phyloP scores from a whole-genome alignment of 2,113 vertebrate species.

The Ptyas mucosa region DNA sequence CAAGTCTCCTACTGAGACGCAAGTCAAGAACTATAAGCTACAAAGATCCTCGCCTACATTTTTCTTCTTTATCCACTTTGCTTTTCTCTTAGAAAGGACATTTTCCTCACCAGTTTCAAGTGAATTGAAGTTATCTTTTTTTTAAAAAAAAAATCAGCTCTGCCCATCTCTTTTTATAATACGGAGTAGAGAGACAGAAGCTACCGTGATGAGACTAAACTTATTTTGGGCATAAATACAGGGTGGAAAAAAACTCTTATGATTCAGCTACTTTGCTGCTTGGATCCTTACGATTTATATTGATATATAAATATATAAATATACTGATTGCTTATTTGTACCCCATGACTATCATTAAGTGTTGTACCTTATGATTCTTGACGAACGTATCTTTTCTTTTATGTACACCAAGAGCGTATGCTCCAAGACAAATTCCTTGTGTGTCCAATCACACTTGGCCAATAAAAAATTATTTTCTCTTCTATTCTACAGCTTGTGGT shows the following conservation, averaged over 20 bases:
- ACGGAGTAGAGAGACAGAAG: rapidly evolving
- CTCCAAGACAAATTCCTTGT: too few relatives aligned
- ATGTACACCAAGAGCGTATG: too few relatives aligned
- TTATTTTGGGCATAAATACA: not conserved
- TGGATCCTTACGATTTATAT: too few relatives aligned
- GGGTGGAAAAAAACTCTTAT: not conserved
- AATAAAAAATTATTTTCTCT: too few relatives aligned
- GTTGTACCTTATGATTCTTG: too few relatives aligned
- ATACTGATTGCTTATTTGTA: too few relatives aligned
- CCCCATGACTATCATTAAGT: too few relatives aligned
- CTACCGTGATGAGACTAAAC: not conserved
- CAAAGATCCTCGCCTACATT: constrained; percentile 66
- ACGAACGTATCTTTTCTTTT: too few relatives aligned
- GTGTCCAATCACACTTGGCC: too few relatives aligned
- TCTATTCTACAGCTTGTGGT: not conserved
- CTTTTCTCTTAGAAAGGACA: constrained; percentile 49
- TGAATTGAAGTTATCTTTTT: constrained; percentile 58
- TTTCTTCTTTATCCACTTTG: not conserved
- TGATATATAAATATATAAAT: too few relatives aligned
- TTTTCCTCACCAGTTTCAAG: constrained; percentile 54
- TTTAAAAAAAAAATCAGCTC: constrained; percentile 31
- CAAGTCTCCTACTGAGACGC: constrained; percentile 63
- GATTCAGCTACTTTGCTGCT: not conserved
- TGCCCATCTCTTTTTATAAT: constrained; percentile 8
- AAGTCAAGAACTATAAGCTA: constrained; percentile 66